phyloP scores from a whole-genome alignment of 2,888 invertebrate species.

The Fragum fragum region DNA sequence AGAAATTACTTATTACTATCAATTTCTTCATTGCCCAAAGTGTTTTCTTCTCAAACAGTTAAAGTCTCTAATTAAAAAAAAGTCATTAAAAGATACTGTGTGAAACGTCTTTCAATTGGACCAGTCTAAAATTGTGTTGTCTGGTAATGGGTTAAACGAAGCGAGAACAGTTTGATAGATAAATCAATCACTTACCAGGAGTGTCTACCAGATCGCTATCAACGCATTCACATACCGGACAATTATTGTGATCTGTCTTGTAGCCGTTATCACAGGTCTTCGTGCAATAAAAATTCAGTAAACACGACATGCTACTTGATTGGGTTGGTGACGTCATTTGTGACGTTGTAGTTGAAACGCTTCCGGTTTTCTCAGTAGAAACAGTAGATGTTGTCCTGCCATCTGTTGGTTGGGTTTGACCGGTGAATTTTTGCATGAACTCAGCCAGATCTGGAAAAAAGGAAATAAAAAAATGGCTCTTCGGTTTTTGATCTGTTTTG shows the following conservation, averaged over 20 bases:
- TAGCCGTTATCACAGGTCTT: constrained; percentile 63
- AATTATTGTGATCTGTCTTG: constrained; percentile 53
- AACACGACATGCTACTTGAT: constrained; percentile 31
- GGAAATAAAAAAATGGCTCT: too few species aligned
- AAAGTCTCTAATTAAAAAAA: too few species aligned
- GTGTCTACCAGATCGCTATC: constrained; percentile 24
- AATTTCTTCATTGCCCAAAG: too few species aligned
- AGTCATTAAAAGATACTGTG: too few species aligned
- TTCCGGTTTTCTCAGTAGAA: neutral
- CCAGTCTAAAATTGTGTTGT: too few species aligned
- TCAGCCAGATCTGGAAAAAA: constrained; percentile 34
- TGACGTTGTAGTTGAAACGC: neutral
- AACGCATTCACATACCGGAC: constrained; percentile 69
- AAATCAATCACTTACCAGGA: constrained; percentile 30
- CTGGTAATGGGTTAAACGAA: too few species aligned
- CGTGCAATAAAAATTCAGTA: constrained; percentile 58
- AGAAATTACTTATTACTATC: too few species aligned
- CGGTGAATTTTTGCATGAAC: constrained; percentile 36
- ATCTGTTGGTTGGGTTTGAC: constrained; percentile 1
- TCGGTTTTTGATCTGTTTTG: too few species aligned
- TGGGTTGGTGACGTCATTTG: constrained; percentile 5
- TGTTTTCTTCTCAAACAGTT: too few species aligned
- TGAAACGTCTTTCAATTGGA: too few species aligned
- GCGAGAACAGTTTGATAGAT: too few species aligned
- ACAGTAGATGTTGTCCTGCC: constrained; percentile 1